A percentile compares a stretch with the other conserved stretches of the same genome.
Evolutionary conservation across 92 coral and sea anemone genomes (phyloP).

Genomic region (Phenganax stokvisi): DNA sequence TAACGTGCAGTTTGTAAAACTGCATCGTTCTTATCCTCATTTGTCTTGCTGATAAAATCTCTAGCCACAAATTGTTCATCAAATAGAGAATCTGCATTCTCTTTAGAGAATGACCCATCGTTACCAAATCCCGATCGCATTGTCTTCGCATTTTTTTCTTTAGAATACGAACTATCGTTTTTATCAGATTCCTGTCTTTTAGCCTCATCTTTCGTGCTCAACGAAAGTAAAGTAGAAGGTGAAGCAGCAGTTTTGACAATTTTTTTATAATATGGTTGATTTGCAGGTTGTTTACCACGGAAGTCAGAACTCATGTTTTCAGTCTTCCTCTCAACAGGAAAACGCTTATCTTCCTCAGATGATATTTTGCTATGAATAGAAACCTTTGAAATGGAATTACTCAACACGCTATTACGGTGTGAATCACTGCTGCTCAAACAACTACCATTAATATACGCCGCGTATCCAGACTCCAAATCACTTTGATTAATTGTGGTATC

Average conservation of each 20-base stretch:
- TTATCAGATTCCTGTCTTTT: background rate
- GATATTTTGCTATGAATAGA: too few relatives aligned
- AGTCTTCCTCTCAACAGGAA: background rate
- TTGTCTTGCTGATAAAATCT: background rate
- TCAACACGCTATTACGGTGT: too few relatives aligned
- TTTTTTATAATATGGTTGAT: background rate
- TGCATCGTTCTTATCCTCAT: background rate
- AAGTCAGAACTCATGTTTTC: background rate
- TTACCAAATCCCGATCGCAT: background rate
- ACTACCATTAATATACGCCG: background rate
- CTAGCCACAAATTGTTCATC: background rate
- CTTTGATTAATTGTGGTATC: background rate
- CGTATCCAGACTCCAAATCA: background rate
- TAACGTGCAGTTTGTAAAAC: too few relatives aligned
- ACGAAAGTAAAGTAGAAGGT: background rate
- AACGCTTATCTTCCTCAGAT: too few relatives aligned
- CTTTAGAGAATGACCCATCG: background rate
- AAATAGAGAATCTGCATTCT: background rate
- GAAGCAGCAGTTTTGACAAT: background rate
- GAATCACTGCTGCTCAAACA: background rate
- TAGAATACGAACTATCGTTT: background rate
- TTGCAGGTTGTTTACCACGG: conserved; percentile 5
- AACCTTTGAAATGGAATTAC: too few relatives aligned
- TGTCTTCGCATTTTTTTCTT: background rate
- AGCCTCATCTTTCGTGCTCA: background rate